These are phyloP conservation scores for Geotria australis DNA, from an alignment of 2,797 vertebrate genomes.

Conservation along the genomic window DNA sequence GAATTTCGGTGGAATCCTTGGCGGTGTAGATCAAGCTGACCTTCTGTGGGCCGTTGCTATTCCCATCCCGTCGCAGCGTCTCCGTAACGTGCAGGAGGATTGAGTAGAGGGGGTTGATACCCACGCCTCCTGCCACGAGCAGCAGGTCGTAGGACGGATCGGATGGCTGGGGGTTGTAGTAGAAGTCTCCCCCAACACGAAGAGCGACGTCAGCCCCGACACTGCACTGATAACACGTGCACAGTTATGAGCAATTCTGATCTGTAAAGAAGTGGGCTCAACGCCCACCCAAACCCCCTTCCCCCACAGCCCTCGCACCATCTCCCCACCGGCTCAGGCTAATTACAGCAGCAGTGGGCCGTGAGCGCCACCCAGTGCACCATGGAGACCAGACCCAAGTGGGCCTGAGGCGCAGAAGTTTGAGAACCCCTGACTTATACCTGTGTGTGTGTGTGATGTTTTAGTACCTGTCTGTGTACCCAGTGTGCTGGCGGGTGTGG, in stretches of 20 bases:
- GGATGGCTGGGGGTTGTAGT: slow-evolving; percentile 40
- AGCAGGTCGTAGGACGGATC: slow-evolving; percentile 34
- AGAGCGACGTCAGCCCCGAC: slow-evolving; percentile 40
- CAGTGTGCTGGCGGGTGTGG: slow-evolving; percentile 57
- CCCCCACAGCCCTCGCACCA: too few relatives aligned
- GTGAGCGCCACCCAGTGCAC: too few relatives aligned
- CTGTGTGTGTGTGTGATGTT: too few relatives aligned
- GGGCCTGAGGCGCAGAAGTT: too few relatives aligned
- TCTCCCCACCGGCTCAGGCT: too few relatives aligned
- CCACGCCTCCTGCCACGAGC: slow-evolving; percentile 63
- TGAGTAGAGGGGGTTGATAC: slow-evolving; percentile 83
- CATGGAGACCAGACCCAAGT: too few relatives aligned
- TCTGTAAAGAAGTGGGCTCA: too few relatives aligned
- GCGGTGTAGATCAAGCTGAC: slow-evolving; percentile 50
- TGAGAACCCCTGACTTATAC: too few relatives aligned
- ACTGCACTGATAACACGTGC: slow-evolving; percentile 18
- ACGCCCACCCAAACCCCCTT: too few relatives aligned
- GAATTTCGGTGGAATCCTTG: slow-evolving; percentile 35
- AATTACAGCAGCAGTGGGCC: too few relatives aligned
- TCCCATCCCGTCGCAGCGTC: slow-evolving; percentile 18
- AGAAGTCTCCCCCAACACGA: slow-evolving; percentile 68
- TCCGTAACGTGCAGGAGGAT: slow-evolving; percentile 47
- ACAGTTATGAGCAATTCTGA: too few relatives aligned
- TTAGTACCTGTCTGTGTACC: slow-evolving; percentile 45
- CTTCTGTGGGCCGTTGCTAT: slow-evolving; percentile 16